Percentiles rank a stretch among this genome's conserved stretches.
Evolutionary conservation across 2,797 vertebrate genomes (phyloP).

Genomic region (Hephaestus fuliginosus): DNA sequence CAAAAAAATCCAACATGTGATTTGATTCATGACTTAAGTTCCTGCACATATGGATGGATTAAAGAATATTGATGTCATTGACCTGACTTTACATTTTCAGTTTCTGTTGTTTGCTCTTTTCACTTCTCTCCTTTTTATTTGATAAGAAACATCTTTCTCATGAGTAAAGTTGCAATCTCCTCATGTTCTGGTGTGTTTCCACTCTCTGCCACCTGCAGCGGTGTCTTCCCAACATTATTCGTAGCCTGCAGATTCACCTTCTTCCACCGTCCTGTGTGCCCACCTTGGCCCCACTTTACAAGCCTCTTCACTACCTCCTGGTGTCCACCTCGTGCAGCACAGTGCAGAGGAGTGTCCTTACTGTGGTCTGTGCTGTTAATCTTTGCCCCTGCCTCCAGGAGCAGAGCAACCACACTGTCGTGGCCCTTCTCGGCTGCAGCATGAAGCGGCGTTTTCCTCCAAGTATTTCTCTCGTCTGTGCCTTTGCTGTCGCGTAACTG

Average conservation of each 20-base stretch:
- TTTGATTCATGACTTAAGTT: neutral
- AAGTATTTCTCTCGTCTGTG: conserved; percentile 83
- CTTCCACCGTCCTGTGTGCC: conserved; percentile 44
- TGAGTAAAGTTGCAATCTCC: conserved; percentile 80
- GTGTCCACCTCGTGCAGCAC: conserved; percentile 81
- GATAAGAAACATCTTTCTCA: conserved; percentile 87
- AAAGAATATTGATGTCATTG: neutral
- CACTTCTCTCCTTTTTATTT: conserved; percentile 65
- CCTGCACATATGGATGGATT: neutral
- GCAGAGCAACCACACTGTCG: conserved; percentile 63
- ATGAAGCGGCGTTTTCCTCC: conserved; percentile 88
- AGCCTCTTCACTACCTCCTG: conserved; percentile 70
- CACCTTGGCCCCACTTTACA: conserved; percentile 68
- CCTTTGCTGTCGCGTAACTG: conserved; percentile 77
- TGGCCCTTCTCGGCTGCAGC: conserved; percentile 84
- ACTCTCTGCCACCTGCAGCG: conserved; percentile 83
- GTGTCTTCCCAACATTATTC: conserved; percentile 86
- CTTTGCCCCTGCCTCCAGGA: conserved; percentile 81
- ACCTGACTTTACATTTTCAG: neutral
- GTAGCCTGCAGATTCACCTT: conserved; percentile 80
- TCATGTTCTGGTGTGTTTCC: conserved; percentile 75
- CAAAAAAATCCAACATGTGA: no score
- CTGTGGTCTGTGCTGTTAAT: conserved; percentile 85
- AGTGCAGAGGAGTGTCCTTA: conserved; percentile 86
- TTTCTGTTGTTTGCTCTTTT: neutral